phyloP scores from a whole-genome alignment of 2,888 invertebrate genomes.

The Cheilosia soror region DNA sequence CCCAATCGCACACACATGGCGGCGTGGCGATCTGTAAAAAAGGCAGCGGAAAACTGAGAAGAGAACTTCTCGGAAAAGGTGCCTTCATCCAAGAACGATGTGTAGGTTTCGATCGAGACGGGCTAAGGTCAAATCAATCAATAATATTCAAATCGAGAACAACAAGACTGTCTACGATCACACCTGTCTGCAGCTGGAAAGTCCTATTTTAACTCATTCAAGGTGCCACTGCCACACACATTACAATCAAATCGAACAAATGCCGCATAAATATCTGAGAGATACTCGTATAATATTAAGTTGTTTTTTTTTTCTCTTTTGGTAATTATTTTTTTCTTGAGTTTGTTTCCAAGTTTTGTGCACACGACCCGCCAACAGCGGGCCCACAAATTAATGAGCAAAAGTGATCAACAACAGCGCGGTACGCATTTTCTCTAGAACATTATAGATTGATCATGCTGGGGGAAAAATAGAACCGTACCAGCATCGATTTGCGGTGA shows the following conservation, averaged over 20 bases:
- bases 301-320: slow-evolving; percentile 4
- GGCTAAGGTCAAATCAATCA: slow-evolving; percentile 46
- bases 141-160: slow-evolving; percentile 56
- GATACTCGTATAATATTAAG: slow-evolving; percentile 26
- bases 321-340: slow-evolving; percentile 32
- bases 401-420: slow-evolving; percentile 53
- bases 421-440: slow-evolving; percentile 62
- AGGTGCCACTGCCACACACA: slow-evolving; percentile 32
- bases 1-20: not conserved
- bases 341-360: slow-evolving; percentile 70
- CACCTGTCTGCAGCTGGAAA: slow-evolving; percentile 69
- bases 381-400: slow-evolving; percentile 67
- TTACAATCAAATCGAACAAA: slow-evolving; percentile 36
- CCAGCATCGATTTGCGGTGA: slow-evolving; percentile 39
- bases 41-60: slow-evolving; percentile 41
- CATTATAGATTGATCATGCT: slow-evolving; percentile 41
- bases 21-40: slow-evolving; percentile 23
- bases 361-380: slow-evolving; percentile 69
- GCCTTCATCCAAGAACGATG: slow-evolving; percentile 7
- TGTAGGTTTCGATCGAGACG: slow-evolving; percentile 44
- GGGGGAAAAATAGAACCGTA: slow-evolving; percentile 22
- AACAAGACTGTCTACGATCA: slow-evolving; percentile 34
- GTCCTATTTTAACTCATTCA: slow-evolving; percentile 35
- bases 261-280: slow-evolving; percentile 66
- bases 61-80: slow-evolving; percentile 50